Conservation (phyloP, 2,888 invertebrate species). For the Apodemia mormo region DNA sequence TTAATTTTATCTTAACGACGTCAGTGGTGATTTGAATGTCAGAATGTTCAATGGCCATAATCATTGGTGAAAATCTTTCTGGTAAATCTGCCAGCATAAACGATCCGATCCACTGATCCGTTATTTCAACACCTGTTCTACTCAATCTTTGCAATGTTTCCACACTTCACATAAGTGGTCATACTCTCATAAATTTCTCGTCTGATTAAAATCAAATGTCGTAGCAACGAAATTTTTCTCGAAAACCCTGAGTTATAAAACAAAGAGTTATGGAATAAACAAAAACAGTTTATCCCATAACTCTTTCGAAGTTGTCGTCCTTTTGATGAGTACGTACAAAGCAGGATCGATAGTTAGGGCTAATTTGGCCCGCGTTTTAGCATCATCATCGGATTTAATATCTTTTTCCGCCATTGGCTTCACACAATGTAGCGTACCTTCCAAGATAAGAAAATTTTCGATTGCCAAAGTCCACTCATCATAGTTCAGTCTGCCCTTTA, state of each 20-base stretch:
- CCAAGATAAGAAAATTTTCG: slow-evolving; percentile 1
- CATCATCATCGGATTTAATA: background rate
- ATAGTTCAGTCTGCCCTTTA: background rate
- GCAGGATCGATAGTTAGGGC: slow-evolving; percentile 26
- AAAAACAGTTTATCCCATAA: slow-evolving; percentile 33
- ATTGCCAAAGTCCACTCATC: background rate
- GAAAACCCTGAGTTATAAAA: slow-evolving; percentile 22
- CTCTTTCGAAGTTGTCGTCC: slow-evolving; percentile 36
- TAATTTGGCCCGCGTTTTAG: slow-evolving; percentile 27
- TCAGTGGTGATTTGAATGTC: slow-evolving; percentile 18
- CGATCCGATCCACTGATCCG: slow-evolving; percentile 24
- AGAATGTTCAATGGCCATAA: slow-evolving; percentile 25
- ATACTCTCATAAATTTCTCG: slow-evolving; percentile 8
- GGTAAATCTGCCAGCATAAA: slow-evolving; percentile 29
- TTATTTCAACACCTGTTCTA: slow-evolving; percentile 27
- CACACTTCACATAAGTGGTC: slow-evolving; percentile 6
- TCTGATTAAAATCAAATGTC: slow-evolving; percentile 11
- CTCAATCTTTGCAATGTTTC: slow-evolving; percentile 20
- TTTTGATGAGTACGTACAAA: slow-evolving; percentile 29
- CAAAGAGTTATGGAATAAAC: background rate
- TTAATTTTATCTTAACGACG: slow-evolving; percentile 25
- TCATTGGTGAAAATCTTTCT: slow-evolving; percentile 25
- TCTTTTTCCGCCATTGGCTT: too few relatives aligned
- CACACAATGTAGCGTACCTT: background rate
- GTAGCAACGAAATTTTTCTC: slow-evolving; percentile 18